Evolutionary conservation across 2,888 invertebrate genomes (phyloP), one percentile per base, ranked within the genome.

Genomic region (Lasioglossum morio): DNA sequence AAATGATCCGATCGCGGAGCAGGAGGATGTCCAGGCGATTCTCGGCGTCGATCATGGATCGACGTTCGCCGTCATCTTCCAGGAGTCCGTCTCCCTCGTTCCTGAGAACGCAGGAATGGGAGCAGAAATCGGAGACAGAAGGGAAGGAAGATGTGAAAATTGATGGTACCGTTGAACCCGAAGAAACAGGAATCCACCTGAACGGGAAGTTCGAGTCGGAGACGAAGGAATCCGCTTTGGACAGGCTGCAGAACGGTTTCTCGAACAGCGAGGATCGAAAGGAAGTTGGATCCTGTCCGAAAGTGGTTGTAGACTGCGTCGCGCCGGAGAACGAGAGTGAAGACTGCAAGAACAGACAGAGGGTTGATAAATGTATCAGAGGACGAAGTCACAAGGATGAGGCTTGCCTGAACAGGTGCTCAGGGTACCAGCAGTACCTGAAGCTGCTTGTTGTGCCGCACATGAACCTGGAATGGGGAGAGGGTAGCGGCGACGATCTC

Each of bases 401-500:
- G 27, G 19, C 23, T n/a, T 84, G 79, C 43, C 23, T 82, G 23
- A 77, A 79, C 16, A 79, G 69, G 72, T 89, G 90, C 60, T 87
- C 95, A 19, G 98, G 94, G 27, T 98, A 98, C 93, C 97, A 97
- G 88, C 98, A 98, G 94, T 98, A 98, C 96, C 97, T 97, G 92
- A 97, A 96, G 92, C 95, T 98, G 78, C 95, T 98, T 88, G 97
- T 97, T 93, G 98, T 98, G 89, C 89, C 89, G 4, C 85, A 77
- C 82, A 43, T 60, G 66, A 87, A 84, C 82, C 86, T 97, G 87
- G 98, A 98, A 93, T 98, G 98, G 95, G 98, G 98, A 23, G 98
- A 98, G 93, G 98, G 98, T n/a, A 98, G 98, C 90, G 98, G 98
- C 94, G 98, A 98, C 95, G 98, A 98, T 95, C 96, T 98, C 86